Evolutionary conservation across 2,797 vertebrate species (phyloP), one percentile per base, ranked within the genome.

Genomic region (Cynodonichthys magdalenae): DNA sequence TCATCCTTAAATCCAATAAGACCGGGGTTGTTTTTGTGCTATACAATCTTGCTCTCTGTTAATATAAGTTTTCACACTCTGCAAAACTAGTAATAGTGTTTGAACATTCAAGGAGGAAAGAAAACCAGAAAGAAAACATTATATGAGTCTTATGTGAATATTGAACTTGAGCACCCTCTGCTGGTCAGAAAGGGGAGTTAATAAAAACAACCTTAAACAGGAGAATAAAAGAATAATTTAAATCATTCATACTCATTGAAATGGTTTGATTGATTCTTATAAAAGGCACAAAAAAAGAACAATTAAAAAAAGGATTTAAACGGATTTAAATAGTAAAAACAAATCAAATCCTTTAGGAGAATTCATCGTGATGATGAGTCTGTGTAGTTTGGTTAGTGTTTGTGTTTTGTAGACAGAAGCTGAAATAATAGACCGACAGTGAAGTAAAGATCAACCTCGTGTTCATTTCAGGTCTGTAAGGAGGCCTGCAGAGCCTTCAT

Each of bases 401-500:
- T 31, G 6, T 34, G 19, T 20, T 67, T 14, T 44, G 53, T 4
- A 57, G 29, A 53, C 29, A 15, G 17, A 66, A 61, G 4, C 1
- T 64, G 42, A 73, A 47, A 58, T 31, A 20, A 46, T 24, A 51
- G 24, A 29, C 52, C 18, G 3, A 48, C 61, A 74, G 47, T 46
- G 51, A 28, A 9, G 29, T 31, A 15, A 56, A 44, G 9, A 46
- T 52, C 1, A 62, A 66, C 5, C 17, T 19, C 14, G 28, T 7
- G 15, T 56, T 62, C 85, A 86, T 49, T 41, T 92, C 92, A 87
- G 80, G 67, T 92, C 77, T 89, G 90, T 34, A 99, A 86, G 0
- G 96, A 97, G 17, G 82, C 95, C 92, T 96, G 96, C 80, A 99
- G 92, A 59, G 92, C 94, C 75, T 94, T 96, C 97, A 99, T 97